Base-by-base conservation (phyloP, 1,140 invertebrate species). In the Sinonovacula constricta region DNA sequence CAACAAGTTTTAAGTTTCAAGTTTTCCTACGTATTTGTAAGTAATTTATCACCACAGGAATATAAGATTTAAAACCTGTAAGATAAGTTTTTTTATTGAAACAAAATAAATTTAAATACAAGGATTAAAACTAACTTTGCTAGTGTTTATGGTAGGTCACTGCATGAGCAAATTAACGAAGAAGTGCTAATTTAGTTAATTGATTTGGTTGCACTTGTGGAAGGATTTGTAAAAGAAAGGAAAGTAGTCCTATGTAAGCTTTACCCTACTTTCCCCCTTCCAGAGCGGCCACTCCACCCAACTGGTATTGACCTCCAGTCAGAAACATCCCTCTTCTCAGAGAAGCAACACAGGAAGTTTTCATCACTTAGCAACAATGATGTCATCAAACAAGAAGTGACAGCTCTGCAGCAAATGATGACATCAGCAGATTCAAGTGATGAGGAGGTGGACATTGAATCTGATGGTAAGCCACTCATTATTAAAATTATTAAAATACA, bases 361-460 rank as follows among this genome's bases (percentile, higher is more conserved):
- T 34, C 39, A 15, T 81, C 81, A 31, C 68, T 72, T 30, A 70
- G 81, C 30, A 54, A 71, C 65, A 54, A 59, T 22, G 66, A 49
- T 33, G 33, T 49, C 12, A 66, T 71, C 24, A 14, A 76, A 49
- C 53, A 63, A 31, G 65, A 71, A 24, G 30, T 67, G 69, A 79
- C 49, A 79, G 75, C 5, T 62, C 53, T 51, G n/a, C 49, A 51
- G 57, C 53, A 71, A 30, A 26, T 24, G 22, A 36, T 33, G 3
- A 30, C 26, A 24, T 2, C 26, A 33, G 31, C 45, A 18, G 70
- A 79, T 10, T 49, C 30, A 49, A 26, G 26, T 30, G 65, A 68
- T 28, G 81, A 82, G 39, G 82, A 83, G 26, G 53, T 85, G 12
- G 84, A 85, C 76, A 81, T 85, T 18, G 33, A 81, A 24, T 75